Evolutionary conservation across 1,140 invertebrate genomes (phyloP).

Genomic region (Manduca sexta): DNA sequence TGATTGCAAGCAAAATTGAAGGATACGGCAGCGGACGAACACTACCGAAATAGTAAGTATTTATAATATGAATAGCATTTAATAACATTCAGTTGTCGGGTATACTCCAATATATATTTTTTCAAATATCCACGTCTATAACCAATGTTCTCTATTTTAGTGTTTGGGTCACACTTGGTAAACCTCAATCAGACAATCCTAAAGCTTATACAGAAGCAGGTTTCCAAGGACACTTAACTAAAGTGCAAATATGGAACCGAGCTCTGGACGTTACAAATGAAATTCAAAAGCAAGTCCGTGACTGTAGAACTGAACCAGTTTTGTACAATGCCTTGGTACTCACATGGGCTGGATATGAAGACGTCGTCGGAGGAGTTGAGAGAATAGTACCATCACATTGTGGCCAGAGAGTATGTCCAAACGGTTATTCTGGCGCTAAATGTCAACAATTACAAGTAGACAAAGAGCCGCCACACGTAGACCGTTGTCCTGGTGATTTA

Average conservation of each 20-base stretch:
- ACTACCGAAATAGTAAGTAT: slow-evolving; percentile 85
- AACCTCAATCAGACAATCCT: slow-evolving; percentile 83
- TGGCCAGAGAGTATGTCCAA: slow-evolving; percentile 89
- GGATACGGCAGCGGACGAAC: slow-evolving; percentile 86
- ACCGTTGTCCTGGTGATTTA: slow-evolving; percentile 93
- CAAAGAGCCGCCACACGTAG: slow-evolving; percentile 88
- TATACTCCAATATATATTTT: too few relatives aligned
- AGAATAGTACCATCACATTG: slow-evolving; percentile 92
- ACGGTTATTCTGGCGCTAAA: slow-evolving; percentile 87
- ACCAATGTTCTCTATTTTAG: slow-evolving; percentile 64
- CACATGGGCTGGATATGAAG: slow-evolving; percentile 95
- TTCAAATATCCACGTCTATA: neutral
- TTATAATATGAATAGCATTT: too few relatives aligned
- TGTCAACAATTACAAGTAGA: slow-evolving; percentile 90
- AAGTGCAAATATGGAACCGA: slow-evolving; percentile 95
- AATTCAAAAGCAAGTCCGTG: slow-evolving; percentile 93
- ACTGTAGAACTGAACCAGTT: slow-evolving; percentile 93
- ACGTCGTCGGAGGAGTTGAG: slow-evolving; percentile 91
- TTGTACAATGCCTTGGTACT: slow-evolving; percentile 89
- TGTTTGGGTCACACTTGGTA: slow-evolving; percentile 94
- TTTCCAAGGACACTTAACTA: slow-evolving; percentile 96
- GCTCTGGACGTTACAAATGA: slow-evolving; percentile 93
- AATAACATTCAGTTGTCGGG: neutral
- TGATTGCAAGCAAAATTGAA: slow-evolving; percentile 92
- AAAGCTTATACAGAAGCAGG: slow-evolving; percentile 88